These are phyloP conservation scores for Homalodisca vitripennis DNA, from an alignment of 1,140 invertebrate genomes.

Conservation along the genomic window DNA sequence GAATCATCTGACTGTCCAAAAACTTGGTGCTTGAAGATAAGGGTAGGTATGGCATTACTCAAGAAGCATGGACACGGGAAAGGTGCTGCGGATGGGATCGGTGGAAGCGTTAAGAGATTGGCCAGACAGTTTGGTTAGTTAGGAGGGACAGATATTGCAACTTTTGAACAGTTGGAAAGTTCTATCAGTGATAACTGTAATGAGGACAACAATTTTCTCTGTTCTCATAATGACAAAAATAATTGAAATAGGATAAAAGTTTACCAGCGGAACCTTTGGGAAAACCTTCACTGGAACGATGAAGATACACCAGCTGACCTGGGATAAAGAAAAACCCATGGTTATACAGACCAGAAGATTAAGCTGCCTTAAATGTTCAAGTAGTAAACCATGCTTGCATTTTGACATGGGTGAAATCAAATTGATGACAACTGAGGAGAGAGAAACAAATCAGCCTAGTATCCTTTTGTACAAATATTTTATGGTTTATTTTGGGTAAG, in stretches of 20 bases:
- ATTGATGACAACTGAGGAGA: slow-evolving; percentile 3
- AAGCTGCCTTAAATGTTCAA: slow-evolving; percentile 28
- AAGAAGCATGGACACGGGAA: slow-evolving; percentile 40
- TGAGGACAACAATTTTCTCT: slow-evolving; percentile 21
- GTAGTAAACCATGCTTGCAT: slow-evolving; percentile 20
- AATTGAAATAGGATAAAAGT: slow-evolving; percentile 12
- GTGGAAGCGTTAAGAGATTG: slow-evolving; percentile 38
- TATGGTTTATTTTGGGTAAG: background rate
- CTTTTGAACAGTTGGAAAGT: slow-evolving; percentile 28
- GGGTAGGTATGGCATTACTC: slow-evolving; percentile 36
- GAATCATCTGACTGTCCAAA: slow-evolving; percentile 33
- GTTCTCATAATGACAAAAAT: slow-evolving; percentile 23
- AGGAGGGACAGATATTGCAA: slow-evolving; percentile 36
- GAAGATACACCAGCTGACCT: slow-evolving; percentile 28
- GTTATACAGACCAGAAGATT: slow-evolving; percentile 24
- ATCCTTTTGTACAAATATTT: slow-evolving; percentile 29
- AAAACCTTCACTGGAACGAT: slow-evolving; percentile 25
- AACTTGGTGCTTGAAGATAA: slow-evolving; percentile 10
- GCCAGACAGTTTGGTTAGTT: slow-evolving; percentile 36
- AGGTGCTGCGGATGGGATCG: slow-evolving; percentile 40
- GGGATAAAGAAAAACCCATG: slow-evolving; percentile 21
- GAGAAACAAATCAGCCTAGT: slow-evolving; percentile 26
- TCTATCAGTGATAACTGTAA: slow-evolving; percentile 5
- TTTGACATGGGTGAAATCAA: slow-evolving; percentile 22
- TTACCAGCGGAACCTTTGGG: slow-evolving; percentile 10